Evolutionary conservation across 2,113 vertebrate genomes (phyloP).

Genomic region (Connochaetes taurinus): DNA sequence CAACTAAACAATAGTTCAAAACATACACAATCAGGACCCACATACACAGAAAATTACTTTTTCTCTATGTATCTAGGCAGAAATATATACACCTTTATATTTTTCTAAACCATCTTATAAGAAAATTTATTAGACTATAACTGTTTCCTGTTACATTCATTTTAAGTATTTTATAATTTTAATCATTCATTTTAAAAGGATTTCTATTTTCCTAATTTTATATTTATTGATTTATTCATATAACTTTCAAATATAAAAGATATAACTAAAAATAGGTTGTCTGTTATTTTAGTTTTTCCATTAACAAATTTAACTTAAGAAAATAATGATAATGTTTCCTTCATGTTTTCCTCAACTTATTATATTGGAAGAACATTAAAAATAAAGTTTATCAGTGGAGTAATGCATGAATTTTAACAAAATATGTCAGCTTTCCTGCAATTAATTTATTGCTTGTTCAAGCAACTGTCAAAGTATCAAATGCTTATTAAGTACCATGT

Average conservation of each 20-base stretch:
- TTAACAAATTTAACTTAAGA: background rate
- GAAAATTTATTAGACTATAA: background rate
- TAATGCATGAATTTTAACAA: background rate
- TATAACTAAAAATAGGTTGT: background rate
- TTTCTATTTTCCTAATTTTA: background rate
- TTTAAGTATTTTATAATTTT: background rate
- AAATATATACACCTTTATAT: background rate
- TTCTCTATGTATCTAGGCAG: background rate
- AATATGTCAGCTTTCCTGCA: no score
- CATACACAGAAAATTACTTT: accelerated
- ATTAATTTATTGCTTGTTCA: background rate
- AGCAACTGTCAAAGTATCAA: background rate
- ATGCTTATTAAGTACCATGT: background rate
- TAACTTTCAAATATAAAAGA: background rate
- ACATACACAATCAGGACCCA: background rate
- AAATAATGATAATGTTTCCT: background rate
- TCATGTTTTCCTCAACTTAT: background rate
- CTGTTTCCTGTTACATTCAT: background rate
- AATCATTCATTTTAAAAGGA: background rate
- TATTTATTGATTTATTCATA: background rate
- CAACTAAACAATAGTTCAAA: background rate
- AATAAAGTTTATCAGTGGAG: background rate
- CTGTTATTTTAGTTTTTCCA: background rate
- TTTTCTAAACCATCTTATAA: background rate
- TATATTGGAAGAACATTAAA: background rate